A percentile compares a stretch with the other conserved stretches of the same genome.
phyloP scores from a whole-genome alignment of 2,888 invertebrate genomes.

The Alcis repandata region DNA sequence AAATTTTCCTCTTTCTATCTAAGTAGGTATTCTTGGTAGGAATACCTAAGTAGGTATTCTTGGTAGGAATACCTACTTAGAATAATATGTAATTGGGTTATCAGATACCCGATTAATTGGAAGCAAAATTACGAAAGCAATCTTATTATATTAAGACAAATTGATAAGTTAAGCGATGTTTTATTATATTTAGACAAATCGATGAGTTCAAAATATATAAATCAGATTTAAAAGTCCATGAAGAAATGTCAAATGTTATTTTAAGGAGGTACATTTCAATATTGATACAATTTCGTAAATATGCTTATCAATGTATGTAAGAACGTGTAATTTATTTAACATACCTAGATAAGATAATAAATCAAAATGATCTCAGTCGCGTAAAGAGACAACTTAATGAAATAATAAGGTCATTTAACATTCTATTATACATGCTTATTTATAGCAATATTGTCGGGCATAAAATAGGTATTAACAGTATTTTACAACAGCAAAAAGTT shows the following conservation, averaged over 20 bases:
- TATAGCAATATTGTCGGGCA: background rate
- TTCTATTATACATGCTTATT: background rate
- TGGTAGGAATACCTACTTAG: background rate
- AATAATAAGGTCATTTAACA: background rate
- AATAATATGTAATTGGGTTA: slow-evolving; percentile 29
- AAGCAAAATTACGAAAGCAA: background rate
- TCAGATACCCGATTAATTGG: slow-evolving; percentile 28
- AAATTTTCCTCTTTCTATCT: slow-evolving; percentile 1
- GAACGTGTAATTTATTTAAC: slow-evolving; percentile 22
- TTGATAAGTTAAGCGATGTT: background rate
- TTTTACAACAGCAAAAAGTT: too few species aligned
- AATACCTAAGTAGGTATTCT: too few species aligned
- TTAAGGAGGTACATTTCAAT: background rate
- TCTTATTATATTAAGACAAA: background rate
- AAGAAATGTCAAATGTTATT: background rate
- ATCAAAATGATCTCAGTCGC: slow-evolving; percentile 9
- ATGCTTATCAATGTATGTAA: slow-evolving; percentile 17
- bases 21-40: too few species aligned
- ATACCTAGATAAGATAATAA: slow-evolving; percentile 35
- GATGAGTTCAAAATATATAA: too few species aligned
- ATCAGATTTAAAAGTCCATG: too few species aligned
- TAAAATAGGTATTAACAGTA: background rate
- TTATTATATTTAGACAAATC: background rate
- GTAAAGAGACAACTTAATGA: background rate
- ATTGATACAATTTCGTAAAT: slow-evolving; percentile 4